phyloP scores from a whole-genome alignment of 1,140 invertebrate genomes.

The Brachionus plicatilis region DNA sequence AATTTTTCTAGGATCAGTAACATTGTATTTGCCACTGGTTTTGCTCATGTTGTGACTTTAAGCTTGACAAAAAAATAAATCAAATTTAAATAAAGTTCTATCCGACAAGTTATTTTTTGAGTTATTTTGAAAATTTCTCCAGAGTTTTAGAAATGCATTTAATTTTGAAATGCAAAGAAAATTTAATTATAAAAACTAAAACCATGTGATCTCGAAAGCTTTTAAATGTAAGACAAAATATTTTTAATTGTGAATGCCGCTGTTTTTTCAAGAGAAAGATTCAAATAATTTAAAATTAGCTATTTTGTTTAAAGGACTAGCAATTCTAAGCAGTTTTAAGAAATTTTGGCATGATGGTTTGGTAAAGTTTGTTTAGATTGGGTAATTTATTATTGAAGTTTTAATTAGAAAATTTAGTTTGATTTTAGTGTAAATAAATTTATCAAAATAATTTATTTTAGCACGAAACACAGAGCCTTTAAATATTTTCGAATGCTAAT shows the following conservation, averaged over 20 bases:
- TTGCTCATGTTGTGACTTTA: slow-evolving; percentile 17
- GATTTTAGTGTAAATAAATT: not conserved
- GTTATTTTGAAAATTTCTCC: not conserved
- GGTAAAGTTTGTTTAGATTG: not conserved
- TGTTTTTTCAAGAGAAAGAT: not conserved
- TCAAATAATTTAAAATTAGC: too few species aligned
- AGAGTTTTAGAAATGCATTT: not conserved
- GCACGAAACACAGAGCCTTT: not conserved
- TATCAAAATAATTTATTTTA: not conserved
- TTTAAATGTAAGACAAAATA: not conserved
- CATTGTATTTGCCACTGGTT: not conserved
- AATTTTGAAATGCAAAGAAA: not conserved
- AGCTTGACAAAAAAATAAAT: not conserved
- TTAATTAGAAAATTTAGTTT: not conserved
- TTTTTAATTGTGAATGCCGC: not conserved
- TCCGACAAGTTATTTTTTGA: not conserved
- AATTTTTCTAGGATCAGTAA: slow-evolving; percentile 18
- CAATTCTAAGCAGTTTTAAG: not conserved
- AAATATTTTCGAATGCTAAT: not conserved
- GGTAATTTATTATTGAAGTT: not conserved
- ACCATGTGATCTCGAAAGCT: not conserved
- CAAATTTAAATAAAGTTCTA: not conserved
- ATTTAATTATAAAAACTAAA: not conserved
- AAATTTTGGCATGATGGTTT: not conserved
- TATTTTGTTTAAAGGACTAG: too few species aligned